A percentile compares a stretch with the other conserved stretches of the same genome.
Conservation (phyloP, 2,888 invertebrate genomes). For the Drosophila nr. medialis region DNA sequence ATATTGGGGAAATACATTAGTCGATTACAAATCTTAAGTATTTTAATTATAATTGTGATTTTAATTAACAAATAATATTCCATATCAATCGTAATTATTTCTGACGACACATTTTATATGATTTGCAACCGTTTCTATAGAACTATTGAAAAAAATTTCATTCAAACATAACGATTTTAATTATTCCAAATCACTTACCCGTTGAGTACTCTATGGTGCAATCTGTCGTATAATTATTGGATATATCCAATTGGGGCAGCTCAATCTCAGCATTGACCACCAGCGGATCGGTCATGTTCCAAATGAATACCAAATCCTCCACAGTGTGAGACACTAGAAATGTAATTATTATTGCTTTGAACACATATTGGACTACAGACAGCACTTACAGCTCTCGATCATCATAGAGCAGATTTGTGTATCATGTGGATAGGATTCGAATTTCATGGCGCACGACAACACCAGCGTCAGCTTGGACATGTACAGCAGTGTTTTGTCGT, state of each 20-base stretch:
- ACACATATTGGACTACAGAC: not conserved
- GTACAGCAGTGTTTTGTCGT: slow-evolving; percentile 95
- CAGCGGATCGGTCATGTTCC: slow-evolving; percentile 95
- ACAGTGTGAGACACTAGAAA: slow-evolving; percentile 95
- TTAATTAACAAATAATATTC: not conserved
- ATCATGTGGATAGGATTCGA: slow-evolving; percentile 96
- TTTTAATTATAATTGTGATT: not conserved
- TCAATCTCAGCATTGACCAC: slow-evolving; percentile 96
- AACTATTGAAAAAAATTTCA: not conserved
- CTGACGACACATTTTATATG: not conserved
- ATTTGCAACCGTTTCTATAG: not conserved
- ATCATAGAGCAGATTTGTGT: slow-evolving; percentile 97
- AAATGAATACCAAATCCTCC: slow-evolving; percentile 96
- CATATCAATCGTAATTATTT: not conserved
- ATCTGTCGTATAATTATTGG: slow-evolving; percentile 94
- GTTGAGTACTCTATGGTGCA: slow-evolving; percentile 97
- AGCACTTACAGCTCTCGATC: slow-evolving; percentile 95
- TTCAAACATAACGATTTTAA: not conserved
- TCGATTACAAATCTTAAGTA: not conserved
- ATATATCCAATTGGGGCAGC: slow-evolving; percentile 93
- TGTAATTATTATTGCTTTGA: not conserved
- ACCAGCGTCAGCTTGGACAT: slow-evolving; percentile 97
- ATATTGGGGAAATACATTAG: not conserved
- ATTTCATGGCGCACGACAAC: slow-evolving; percentile 97
- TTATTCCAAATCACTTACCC: slow-evolving; percentile 62